Base-by-base conservation (phyloP, 2,113 vertebrate species). In the Corythoichthys intestinalis region DNA sequence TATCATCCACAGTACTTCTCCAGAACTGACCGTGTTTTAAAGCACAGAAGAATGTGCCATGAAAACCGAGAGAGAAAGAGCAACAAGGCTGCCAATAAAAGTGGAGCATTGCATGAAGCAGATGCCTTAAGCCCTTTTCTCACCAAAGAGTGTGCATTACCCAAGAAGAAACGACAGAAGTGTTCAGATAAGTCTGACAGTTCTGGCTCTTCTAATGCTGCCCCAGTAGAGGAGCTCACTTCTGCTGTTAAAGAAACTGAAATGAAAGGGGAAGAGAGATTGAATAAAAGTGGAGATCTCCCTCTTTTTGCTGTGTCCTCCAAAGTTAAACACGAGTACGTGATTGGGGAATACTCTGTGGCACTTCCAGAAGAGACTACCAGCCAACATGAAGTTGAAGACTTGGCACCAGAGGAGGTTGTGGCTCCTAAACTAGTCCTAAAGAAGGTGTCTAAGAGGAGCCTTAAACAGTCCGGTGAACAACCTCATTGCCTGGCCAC, bases 1-100 rank as follows among this genome's bases (percentile, higher is more conserved):
- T 52, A 13, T 70, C 75, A 4, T 84, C 65, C 67, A 61, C 89
- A 98, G 97, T 98, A 94, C 91, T 99, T 99, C 89, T 98, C 97
- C 84, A 95, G 97, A 91, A 98, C 97, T 8, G 97, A 99, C 86
- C 93, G 97, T 68, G 96, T 99, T 68, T 90, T 99, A 87, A 99
- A 99, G 90, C 97, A 99, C 90, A 96, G 98, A 86, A 94, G 97
- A 72, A 99, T 99, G 97, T 99, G 97, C 93, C 97, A 98, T 78
- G 96, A 98, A 88, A 99, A 96, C 87, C 92, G 95, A 15, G 96
- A 98, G 79, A 94, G 94, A 85, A 98, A 96, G 82, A 87, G 88
- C 4, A 94, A 91, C 82, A 96, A 96, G 90, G 91, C 93, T 74
- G 91, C 92, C 71, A 93, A 91, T 83, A 97, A 95, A 93, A 91